phyloP scores from a whole-genome alignment of 2,888 invertebrate genomes.

The Zaprionus lineosus region DNA sequence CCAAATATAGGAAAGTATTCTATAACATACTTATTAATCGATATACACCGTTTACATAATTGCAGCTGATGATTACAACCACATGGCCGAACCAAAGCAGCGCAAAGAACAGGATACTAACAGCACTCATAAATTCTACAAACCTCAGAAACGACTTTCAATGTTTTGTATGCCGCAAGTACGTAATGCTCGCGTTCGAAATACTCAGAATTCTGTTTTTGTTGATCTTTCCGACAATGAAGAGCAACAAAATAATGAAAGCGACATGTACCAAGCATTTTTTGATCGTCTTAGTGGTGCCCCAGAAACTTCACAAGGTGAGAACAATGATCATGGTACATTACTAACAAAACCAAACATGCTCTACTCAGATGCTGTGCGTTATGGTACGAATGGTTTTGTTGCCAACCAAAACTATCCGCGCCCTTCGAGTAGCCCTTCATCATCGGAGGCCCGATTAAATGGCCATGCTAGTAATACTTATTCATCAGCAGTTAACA shows the following conservation, averaged over 20 bases:
- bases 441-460: constrained; percentile 36
- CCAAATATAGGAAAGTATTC: too few species aligned
- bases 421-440: constrained; percentile 33
- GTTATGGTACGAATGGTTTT: constrained; percentile 51
- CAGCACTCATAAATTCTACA: constrained; percentile 21
- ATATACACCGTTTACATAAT: background rate
- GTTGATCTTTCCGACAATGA: constrained; percentile 81
- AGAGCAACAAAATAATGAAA: constrained; percentile 47
- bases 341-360: constrained; percentile 18
- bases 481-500: constrained; percentile 5
- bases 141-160: constrained; percentile 61
- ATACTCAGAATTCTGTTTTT: constrained; percentile 37
- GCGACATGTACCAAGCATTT: constrained; percentile 39
- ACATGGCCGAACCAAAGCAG: constrained; percentile 36
- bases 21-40: too few species aligned
- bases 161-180: constrained; percentile 69
- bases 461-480: constrained; percentile 16
- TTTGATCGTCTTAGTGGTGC: constrained; percentile 27
- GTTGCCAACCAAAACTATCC: constrained; percentile 14
- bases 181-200: constrained; percentile 49
- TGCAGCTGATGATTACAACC: constrained; percentile 34
- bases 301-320: background rate
- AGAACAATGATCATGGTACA: constrained; percentile 1
- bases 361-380: constrained; percentile 59
- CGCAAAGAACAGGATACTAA: constrained; percentile 27